These are phyloP conservation scores for Drosophila fuyamai DNA, from an alignment of 1,140 invertebrate species.

Conservation along the genomic window DNA sequence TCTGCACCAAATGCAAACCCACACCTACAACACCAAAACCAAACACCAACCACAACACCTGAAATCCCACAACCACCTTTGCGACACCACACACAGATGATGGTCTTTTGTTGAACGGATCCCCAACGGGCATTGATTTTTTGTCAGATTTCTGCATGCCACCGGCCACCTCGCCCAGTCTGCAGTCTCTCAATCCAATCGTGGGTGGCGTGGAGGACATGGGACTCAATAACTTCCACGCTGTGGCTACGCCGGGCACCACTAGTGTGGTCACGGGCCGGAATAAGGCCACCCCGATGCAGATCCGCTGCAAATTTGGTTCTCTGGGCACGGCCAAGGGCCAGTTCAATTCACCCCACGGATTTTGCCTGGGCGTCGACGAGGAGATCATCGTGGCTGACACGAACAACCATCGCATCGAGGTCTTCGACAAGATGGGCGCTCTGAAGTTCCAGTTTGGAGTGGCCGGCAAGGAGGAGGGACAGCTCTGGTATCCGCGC, in stretches of 20 bases:
- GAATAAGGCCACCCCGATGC: slow-evolving; percentile 92
- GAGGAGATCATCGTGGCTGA: slow-evolving; percentile 98
- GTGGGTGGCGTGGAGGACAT: slow-evolving; percentile 75
- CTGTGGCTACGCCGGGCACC: slow-evolving; percentile 62
- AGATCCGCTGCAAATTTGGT: slow-evolving; percentile 96
- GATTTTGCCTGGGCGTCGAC: slow-evolving; percentile 96
- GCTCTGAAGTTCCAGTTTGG: slow-evolving; percentile 96
- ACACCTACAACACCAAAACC: slow-evolving; percentile 20
- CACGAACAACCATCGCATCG: slow-evolving; percentile 98
- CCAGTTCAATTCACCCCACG: slow-evolving; percentile 98
- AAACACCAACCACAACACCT: slow-evolving; percentile 20
- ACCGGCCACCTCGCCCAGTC: slow-evolving; percentile 87
- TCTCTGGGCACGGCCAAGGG: slow-evolving; percentile 95
- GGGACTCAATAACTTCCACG: slow-evolving; percentile 76
- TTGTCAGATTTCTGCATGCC: slow-evolving; percentile 85
- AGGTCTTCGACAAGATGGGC: slow-evolving; percentile 96
- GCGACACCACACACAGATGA: slow-evolving; percentile 50
- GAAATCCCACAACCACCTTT: slow-evolving; percentile 11
- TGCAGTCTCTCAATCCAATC: slow-evolving; percentile 85
- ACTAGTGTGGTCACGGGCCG: slow-evolving; percentile 86
- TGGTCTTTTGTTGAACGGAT: slow-evolving; percentile 85
- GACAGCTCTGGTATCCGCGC: slow-evolving; percentile 97
- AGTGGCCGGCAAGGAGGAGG: slow-evolving; percentile 95
- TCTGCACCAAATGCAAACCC: slow-evolving; percentile 13
- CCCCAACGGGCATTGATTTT: slow-evolving; percentile 86